These are phyloP conservation scores for Phragmatobia fuliginosa DNA, from an alignment of 2,888 invertebrate genomes.

Conservation along the genomic window DNA sequence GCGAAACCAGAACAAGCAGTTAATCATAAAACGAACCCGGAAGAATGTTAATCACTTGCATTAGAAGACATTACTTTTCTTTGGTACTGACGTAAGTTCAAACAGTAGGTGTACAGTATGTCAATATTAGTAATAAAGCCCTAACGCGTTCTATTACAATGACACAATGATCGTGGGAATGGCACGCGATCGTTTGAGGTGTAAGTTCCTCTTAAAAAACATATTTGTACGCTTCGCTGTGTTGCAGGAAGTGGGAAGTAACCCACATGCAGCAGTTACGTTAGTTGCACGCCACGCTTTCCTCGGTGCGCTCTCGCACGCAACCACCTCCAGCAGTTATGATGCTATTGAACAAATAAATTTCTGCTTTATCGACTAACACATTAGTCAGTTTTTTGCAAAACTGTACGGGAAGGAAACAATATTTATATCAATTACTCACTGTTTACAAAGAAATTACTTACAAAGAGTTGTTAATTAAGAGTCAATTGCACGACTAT, in stretches of 20 bases:
- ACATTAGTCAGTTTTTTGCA: not conserved
- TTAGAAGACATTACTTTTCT: not conserved
- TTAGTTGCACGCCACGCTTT: conserved; percentile 68
- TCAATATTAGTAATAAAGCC: conserved; percentile 9
- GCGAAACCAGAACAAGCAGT: too few relatives aligned
- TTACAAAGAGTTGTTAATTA: not conserved
- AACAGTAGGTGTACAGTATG: conserved; percentile 1
- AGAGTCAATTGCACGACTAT: not conserved
- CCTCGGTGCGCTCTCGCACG: conserved; percentile 53
- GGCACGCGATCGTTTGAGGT: conserved; percentile 36
- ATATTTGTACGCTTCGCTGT: conserved; percentile 28
- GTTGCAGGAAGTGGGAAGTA: conserved; percentile 79
- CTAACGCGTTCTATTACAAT: conserved; percentile 18
- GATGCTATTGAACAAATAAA: not conserved
- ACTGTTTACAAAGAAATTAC: not conserved
- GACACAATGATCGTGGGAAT: conserved; percentile 61
- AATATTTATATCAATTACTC: not conserved
- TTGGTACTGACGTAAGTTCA: not conserved
- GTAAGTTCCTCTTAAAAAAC: conserved; percentile 63
- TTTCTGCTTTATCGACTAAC: not conserved
- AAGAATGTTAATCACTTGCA: not conserved
- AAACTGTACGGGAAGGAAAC: not conserved
- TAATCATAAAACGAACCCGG: too few relatives aligned
- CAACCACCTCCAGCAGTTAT: conserved; percentile 23
- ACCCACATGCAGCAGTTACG: conserved; percentile 73